A percentile compares a stretch with the other conserved stretches of the same genome.
Evolutionary conservation across 1,140 invertebrate genomes (phyloP).

Genomic region (Reticulitermes speratus): DNA sequence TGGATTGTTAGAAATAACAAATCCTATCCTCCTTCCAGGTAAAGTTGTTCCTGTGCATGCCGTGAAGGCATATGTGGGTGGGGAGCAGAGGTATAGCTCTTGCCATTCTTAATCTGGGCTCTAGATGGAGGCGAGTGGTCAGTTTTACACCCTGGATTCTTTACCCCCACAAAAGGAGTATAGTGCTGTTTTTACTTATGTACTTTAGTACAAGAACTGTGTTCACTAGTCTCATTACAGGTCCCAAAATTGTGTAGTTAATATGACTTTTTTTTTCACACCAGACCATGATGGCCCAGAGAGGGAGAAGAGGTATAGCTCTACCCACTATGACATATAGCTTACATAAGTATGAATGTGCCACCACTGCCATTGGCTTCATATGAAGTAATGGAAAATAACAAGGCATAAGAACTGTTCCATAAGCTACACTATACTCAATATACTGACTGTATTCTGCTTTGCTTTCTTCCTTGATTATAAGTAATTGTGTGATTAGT

Average conservation of each 20-base stretch:
- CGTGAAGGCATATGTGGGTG: no score
- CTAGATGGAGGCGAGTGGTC: no score
- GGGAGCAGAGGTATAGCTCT: no score
- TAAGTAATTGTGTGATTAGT: no score
- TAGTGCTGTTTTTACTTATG: background rate
- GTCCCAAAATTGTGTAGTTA: background rate
- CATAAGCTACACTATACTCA: background rate
- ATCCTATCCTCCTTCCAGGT: conserved; percentile 57
- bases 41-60: conserved; percentile 46
- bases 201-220: background rate
- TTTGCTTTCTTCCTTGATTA: no score
- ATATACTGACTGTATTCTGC: no score
- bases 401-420: background rate
- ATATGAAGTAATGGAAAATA: background rate
- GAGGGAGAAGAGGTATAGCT: no score
- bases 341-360: background rate
- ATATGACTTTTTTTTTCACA: background rate
- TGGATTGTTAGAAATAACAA: conserved; percentile 56
- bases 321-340: no score
- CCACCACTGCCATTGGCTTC: background rate
- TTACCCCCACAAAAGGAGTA: background rate
- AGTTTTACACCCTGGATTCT: conserved; percentile 50
- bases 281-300: no score
- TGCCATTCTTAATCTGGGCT: no score
- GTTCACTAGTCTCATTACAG: background rate